Conservation (phyloP, 2,888 invertebrate genomes). For the Athrips mouffetella region DNA sequence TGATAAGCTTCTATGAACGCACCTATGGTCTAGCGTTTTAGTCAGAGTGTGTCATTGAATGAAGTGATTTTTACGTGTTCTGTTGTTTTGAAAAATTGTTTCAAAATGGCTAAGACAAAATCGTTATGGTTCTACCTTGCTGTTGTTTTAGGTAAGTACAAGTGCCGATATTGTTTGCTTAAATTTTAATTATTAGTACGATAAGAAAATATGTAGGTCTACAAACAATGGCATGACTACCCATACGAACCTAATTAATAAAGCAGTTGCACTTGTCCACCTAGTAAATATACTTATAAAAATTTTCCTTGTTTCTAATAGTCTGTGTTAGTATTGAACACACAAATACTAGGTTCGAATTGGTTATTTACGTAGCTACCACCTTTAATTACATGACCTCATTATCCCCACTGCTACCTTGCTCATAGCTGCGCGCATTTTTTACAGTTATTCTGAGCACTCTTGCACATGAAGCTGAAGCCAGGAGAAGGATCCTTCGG, state of each 20-base stretch:
- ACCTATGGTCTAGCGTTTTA: conserved; percentile 42
- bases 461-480: conserved; percentile 84
- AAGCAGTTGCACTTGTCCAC: too few species aligned
- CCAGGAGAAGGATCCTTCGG: conserved; percentile 86
- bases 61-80: conserved; percentile 30
- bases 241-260: too few species aligned
- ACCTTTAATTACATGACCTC: too few species aligned
- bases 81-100: conserved; percentile 29
- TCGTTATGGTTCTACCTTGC: conserved; percentile 72
- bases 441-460: conserved; percentile 82
- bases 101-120: conserved; percentile 62
- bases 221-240: conserved; percentile 5
- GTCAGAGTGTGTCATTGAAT: conserved; percentile 38
- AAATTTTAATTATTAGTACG: not conserved
- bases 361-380: too few species aligned
- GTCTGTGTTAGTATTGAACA: too few species aligned
- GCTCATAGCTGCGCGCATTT: too few species aligned
- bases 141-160: conserved; percentile 70
- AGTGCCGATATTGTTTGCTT: too few species aligned
- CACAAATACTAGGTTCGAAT: too few species aligned
- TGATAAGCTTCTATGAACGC: conserved; percentile 55
- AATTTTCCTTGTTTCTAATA: too few species aligned
- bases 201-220: not conserved
- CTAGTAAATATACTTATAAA: too few species aligned
- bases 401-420: not conserved